A percentile compares a stretch with the other conserved stretches of the same genome.
phyloP scores from a whole-genome alignment of 2,888 invertebrate genomes.

The Adelphocoris suturalis region DNA sequence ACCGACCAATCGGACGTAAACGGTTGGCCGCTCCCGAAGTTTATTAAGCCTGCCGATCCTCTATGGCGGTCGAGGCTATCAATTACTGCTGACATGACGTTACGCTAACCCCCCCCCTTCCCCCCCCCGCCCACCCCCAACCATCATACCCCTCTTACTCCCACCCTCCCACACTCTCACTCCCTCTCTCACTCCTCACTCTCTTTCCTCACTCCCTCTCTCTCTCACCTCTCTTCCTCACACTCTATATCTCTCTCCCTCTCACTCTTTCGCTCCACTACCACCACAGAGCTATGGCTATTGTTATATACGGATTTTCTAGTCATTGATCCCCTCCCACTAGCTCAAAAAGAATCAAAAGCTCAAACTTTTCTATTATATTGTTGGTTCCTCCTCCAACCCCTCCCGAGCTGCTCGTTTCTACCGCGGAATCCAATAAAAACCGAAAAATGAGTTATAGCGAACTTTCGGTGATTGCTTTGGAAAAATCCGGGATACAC shows the following conservation, averaged over 20 bases:
- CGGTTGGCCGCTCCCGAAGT: slow-evolving; percentile 35
- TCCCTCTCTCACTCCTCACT: background rate
- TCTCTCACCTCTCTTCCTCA: background rate
- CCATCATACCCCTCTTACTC: background rate
- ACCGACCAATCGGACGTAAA: slow-evolving; percentile 7
- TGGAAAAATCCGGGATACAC: background rate
- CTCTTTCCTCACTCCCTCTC: too few species aligned
- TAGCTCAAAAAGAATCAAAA: slow-evolving; percentile 47
- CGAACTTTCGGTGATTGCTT: slow-evolving; percentile 1
- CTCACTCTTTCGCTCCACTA: background rate
- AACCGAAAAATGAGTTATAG: slow-evolving; percentile 10
- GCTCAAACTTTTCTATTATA: slow-evolving; percentile 48
- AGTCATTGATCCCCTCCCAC: slow-evolving; percentile 43
- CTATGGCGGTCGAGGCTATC: slow-evolving; percentile 31
- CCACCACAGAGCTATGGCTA: background rate
- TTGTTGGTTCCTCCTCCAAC: background rate
- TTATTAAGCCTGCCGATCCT: slow-evolving; percentile 47
- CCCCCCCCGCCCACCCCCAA: background rate
- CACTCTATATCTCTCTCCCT: background rate
- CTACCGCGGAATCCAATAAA: slow-evolving; percentile 46
- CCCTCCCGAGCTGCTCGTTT: background rate
- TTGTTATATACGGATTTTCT: slow-evolving; percentile 50
- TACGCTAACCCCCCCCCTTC: background rate
- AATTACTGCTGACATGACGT: slow-evolving; percentile 62
- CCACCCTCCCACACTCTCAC: background rate